Conservation (phyloP, 2,113 vertebrate genomes). For the Glaucomys volans region DNA sequence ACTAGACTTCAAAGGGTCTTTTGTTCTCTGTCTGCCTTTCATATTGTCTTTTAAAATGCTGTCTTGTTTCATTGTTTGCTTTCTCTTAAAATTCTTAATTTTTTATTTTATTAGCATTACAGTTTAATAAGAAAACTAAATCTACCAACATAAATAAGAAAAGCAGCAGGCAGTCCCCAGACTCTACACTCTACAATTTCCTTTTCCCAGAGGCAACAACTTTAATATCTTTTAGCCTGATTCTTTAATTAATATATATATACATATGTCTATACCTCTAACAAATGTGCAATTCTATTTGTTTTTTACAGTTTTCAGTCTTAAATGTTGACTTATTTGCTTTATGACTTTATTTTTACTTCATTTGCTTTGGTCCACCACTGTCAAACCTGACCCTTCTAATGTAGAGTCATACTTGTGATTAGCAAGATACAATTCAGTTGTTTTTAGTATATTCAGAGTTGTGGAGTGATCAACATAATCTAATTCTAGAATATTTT, state of each 20-base stretch:
- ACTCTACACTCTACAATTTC: neutral
- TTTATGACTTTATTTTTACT: neutral
- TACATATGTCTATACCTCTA: neutral
- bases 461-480: neutral
- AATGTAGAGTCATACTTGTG: neutral
- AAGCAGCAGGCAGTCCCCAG: neutral
- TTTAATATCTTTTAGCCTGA: neutral
- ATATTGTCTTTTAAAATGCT: neutral
- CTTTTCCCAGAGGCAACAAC: neutral
- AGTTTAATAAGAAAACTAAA: neutral
- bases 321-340: neutral
- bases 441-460: constrained; percentile 14
- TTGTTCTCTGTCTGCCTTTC: neutral
- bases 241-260: neutral
- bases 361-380: neutral
- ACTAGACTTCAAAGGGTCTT: neutral
- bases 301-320: neutral
- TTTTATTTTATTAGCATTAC: neutral
- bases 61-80: neutral
- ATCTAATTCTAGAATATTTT: constrained; percentile 40
- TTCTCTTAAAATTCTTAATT: neutral
- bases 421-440: neutral
- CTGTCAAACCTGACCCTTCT: neutral
- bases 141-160: neutral
- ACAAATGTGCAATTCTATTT: neutral